Conservation (phyloP, 2,797 vertebrate genomes). For the Gambelia wislizenii region DNA sequence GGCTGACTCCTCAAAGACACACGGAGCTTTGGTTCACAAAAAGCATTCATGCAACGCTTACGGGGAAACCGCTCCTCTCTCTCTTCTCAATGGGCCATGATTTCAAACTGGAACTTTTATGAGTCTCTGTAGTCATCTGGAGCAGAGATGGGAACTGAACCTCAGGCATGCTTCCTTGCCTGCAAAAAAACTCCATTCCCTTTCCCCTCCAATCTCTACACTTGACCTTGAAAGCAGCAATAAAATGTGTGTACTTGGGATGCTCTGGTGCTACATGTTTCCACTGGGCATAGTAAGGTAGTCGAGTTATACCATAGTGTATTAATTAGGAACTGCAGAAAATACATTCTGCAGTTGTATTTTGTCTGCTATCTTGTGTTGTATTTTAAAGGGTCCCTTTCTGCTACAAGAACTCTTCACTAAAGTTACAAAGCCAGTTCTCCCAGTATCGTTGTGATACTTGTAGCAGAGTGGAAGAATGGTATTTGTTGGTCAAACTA, state of each 20-base stretch:
- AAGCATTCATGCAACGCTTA: constrained; percentile 67
- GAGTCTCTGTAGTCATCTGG: constrained; percentile 46
- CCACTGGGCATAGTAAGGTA: constrained; percentile 36
- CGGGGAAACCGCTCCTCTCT: constrained; percentile 63
- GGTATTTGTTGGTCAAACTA: no score
- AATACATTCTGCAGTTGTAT: no score
- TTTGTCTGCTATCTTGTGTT: neutral
- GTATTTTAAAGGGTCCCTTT: constrained; percentile 6
- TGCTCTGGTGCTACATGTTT: constrained; percentile 23
- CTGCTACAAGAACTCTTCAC: neutral
- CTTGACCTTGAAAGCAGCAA: constrained; percentile 49
- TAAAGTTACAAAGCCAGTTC: neutral
- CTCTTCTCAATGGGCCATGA: constrained; percentile 56
- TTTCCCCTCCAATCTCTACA: constrained; percentile 15
- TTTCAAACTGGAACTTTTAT: constrained; percentile 50
- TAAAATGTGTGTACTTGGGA: constrained; percentile 20
- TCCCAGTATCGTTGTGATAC: neutral
- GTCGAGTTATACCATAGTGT: constrained; percentile 6
- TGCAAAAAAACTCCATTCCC: neutral
- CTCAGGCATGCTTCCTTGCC: neutral
- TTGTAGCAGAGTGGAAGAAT: neutral
- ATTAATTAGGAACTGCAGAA: constrained; percentile 42
- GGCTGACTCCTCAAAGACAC: constrained; percentile 72
- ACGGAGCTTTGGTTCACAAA: constrained; percentile 72
- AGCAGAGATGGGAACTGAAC: neutral